Evolutionary conservation across 2,888 invertebrate genomes (phyloP).

Genomic region (Pycnomerus fuliginosus): DNA sequence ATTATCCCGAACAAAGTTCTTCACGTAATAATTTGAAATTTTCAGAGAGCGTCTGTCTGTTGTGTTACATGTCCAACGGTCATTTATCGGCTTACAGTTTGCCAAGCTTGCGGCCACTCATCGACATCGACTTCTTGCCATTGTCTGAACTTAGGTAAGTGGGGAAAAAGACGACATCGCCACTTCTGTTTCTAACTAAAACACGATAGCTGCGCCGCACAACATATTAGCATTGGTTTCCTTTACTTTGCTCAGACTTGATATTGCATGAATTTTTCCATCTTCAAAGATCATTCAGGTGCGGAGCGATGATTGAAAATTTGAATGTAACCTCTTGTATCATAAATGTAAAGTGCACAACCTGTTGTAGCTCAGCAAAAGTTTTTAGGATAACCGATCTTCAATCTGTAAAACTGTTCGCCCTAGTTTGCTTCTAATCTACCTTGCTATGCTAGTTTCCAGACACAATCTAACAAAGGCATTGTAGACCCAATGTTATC

Average conservation of each 20-base stretch:
- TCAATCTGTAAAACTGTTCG: conserved; percentile 23
- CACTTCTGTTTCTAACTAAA: conserved; percentile 18
- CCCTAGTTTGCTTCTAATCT: conserved; percentile 49
- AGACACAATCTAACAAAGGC: conserved; percentile 90
- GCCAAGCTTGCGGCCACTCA: conserved; percentile 89
- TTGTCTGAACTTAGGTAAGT: conserved; percentile 88
- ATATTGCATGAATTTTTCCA: conserved; percentile 22
- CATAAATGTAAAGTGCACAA: conserved; percentile 34
- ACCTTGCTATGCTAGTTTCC: conserved; percentile 63
- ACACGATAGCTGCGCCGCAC: conserved; percentile 40
- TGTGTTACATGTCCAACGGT: conserved; percentile 92
- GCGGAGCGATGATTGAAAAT: not conserved
- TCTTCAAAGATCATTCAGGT: not conserved
- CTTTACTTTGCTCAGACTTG: conserved; percentile 30
- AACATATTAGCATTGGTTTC: conserved; percentile 38
- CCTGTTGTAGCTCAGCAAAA: conserved; percentile 28
- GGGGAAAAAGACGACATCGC: conserved; percentile 10
- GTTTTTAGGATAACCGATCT: conserved; percentile 24
- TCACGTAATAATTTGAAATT: conserved; percentile 32
- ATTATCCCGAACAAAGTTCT: conserved; percentile 16
- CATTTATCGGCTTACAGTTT: conserved; percentile 92
- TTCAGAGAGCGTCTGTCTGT: conserved; percentile 91
- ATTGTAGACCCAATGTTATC: conserved; percentile 98
- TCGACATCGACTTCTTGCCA: conserved; percentile 93
- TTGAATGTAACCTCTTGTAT: conserved; percentile 13